These are phyloP conservation scores for Isoperla grammatica DNA, from an alignment of 2,888 invertebrate species.

Conservation along the genomic window DNA sequence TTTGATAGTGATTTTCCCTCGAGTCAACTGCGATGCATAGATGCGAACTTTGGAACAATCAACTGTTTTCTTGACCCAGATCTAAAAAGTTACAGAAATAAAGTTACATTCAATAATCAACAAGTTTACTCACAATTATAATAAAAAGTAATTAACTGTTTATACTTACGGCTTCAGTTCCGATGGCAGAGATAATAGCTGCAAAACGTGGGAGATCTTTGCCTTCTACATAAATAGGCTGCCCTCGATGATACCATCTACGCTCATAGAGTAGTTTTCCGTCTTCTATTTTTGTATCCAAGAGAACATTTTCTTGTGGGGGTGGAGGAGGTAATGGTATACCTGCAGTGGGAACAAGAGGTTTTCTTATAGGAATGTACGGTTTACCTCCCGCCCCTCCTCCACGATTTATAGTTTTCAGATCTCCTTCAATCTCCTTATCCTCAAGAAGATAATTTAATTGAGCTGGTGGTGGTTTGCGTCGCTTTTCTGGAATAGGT, in stretches of 20 bases:
- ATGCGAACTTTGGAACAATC: slow-evolving; percentile 79
- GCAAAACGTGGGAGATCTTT: slow-evolving; percentile 79
- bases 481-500: slow-evolving; percentile 75
- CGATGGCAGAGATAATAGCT: slow-evolving; percentile 86
- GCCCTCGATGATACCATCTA: slow-evolving; percentile 92
- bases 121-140: background rate
- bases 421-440: slow-evolving; percentile 79
- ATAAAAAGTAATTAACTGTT: slow-evolving; percentile 4
- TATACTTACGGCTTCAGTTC: slow-evolving; percentile 74
- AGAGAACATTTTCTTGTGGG: slow-evolving; percentile 23
- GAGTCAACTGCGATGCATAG: slow-evolving; percentile 74
- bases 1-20: slow-evolving; percentile 84
- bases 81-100: slow-evolving; percentile 51
- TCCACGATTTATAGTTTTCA: slow-evolving; percentile 69
- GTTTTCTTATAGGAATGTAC: slow-evolving; percentile 47
- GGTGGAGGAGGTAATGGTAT: slow-evolving; percentile 18
- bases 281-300: slow-evolving; percentile 87
- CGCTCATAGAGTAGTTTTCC: slow-evolving; percentile 90
- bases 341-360: slow-evolving; percentile 34
- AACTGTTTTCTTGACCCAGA: slow-evolving; percentile 81
- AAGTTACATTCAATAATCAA: slow-evolving; percentile 6
- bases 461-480: slow-evolving; percentile 78
- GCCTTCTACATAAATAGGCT: slow-evolving; percentile 87
- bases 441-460: slow-evolving; percentile 86
- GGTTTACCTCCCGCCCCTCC: slow-evolving; percentile 38